These are phyloP conservation scores for Xylocampa areola DNA, from an alignment of 2,888 invertebrate genomes.

Conservation along the genomic window DNA sequence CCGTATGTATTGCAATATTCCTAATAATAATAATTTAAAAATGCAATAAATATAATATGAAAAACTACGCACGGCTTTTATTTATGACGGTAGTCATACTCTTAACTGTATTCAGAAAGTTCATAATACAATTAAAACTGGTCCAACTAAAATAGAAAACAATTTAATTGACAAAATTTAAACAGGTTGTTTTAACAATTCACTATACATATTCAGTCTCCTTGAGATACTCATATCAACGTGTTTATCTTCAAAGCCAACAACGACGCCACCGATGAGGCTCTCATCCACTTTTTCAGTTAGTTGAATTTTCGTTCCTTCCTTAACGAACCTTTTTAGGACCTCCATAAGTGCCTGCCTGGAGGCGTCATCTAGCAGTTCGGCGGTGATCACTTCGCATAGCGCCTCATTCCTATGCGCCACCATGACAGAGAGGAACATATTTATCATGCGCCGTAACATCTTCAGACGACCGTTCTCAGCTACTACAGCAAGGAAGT, in stretches of 20 bases:
- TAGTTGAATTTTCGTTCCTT: constrained; percentile 74
- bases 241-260: constrained; percentile 82
- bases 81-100: no score
- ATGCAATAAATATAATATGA: constrained; percentile 10
- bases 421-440: constrained; percentile 78
- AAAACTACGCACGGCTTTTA: background rate
- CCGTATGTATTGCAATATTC: constrained; percentile 10
- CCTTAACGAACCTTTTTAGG: constrained; percentile 73
- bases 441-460: constrained; percentile 73
- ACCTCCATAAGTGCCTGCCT: constrained; percentile 69
- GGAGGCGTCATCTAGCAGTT: constrained; percentile 69
- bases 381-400: constrained; percentile 82
- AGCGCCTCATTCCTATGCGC: constrained; percentile 80
- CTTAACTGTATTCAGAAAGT: no score
- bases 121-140: no score
- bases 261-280: constrained; percentile 80
- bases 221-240: constrained; percentile 80
- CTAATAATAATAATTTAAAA: constrained; percentile 7
- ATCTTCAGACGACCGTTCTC: constrained; percentile 80
- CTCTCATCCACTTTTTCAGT: constrained; percentile 77
- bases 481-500: constrained; percentile 77
- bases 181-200: constrained; percentile 72
- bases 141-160: no score
- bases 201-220: constrained; percentile 78
- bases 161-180: constrained; percentile 36